Conservation (phyloP, 1,140 invertebrate genomes). For the Artemia franciscana region DNA sequence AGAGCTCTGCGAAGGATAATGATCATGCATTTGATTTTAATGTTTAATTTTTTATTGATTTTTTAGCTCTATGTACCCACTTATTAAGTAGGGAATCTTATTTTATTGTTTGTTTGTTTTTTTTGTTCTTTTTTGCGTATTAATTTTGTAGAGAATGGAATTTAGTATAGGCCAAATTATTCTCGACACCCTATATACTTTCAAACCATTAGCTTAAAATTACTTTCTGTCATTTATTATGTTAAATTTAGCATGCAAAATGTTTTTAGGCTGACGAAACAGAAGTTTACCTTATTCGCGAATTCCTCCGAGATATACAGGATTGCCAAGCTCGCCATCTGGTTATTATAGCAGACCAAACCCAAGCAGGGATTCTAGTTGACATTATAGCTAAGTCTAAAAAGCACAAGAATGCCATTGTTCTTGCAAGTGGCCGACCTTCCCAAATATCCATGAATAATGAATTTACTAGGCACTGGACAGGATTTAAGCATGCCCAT, state of each 20-base stretch:
- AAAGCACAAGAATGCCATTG: conserved; percentile 21
- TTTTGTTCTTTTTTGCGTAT: no score
- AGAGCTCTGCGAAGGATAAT: no score
- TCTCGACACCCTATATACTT: background rate
- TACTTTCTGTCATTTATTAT: background rate
- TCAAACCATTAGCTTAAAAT: background rate
- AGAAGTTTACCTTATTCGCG: conserved; percentile 24
- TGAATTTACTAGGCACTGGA: conserved; percentile 23
- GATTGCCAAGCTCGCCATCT: conserved; percentile 25
- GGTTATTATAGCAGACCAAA: conserved; percentile 26
- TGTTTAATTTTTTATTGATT: no score
- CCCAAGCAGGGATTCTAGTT: conserved; percentile 23
- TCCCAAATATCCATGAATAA: conserved; percentile 20
- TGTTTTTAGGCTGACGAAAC: conserved; percentile 20
- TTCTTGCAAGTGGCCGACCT: conserved; percentile 19
- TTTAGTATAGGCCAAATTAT: no score
- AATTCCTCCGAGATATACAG: conserved; percentile 24
- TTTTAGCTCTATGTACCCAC: no score
- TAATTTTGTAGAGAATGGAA: no score
- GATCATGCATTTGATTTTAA: no score
- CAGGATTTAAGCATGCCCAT: conserved; percentile 17
- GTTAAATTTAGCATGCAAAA: background rate
- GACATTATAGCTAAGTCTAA: conserved; percentile 17
- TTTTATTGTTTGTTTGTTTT: no score
- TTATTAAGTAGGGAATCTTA: no score